Percentiles rank a stretch among this genome's conserved stretches.
Conservation (phyloP, 1,140 invertebrate species). For the Lasaia peninsularis region DNA sequence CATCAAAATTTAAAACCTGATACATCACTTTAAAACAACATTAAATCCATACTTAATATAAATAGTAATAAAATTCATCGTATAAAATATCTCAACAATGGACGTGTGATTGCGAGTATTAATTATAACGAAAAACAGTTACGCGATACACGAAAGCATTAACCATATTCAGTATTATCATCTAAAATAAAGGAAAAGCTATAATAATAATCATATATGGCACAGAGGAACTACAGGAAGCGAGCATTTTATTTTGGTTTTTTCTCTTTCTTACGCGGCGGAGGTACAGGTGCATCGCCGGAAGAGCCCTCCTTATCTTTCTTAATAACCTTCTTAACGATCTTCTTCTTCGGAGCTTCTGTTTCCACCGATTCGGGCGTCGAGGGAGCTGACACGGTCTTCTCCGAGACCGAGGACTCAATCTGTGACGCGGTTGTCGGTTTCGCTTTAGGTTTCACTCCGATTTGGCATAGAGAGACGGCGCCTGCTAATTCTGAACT, state of each 20-base stretch:
- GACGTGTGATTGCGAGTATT: constrained; percentile 51
- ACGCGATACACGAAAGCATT: constrained; percentile 64
- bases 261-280: constrained; percentile 76
- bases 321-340: constrained; percentile 63
- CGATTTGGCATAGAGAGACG: constrained; percentile 66
- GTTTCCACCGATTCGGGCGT: constrained; percentile 24
- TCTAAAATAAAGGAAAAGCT: constrained; percentile 52
- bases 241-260: constrained; percentile 69
- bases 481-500: constrained; percentile 23
- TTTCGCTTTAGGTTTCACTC: constrained; percentile 55
- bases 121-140: constrained; percentile 53
- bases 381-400: constrained; percentile 29
- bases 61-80: constrained; percentile 41
- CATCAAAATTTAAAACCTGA: constrained; percentile 41
- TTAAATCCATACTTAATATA: constrained; percentile 32
- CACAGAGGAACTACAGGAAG: constrained; percentile 64
- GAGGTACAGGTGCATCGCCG: constrained; percentile 67
- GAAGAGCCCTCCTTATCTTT: constrained; percentile 61
- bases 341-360: constrained; percentile 60
- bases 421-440: constrained; percentile 52
- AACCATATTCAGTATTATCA: constrained; percentile 40
- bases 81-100: constrained; percentile 47
- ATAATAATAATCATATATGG: constrained; percentile 46
- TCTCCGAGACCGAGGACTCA: constrained; percentile 46
- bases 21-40: constrained; percentile 38